These are phyloP conservation scores for Mesoligia furuncula DNA, from an alignment of 2,888 invertebrate species.

Conservation along the genomic window DNA sequence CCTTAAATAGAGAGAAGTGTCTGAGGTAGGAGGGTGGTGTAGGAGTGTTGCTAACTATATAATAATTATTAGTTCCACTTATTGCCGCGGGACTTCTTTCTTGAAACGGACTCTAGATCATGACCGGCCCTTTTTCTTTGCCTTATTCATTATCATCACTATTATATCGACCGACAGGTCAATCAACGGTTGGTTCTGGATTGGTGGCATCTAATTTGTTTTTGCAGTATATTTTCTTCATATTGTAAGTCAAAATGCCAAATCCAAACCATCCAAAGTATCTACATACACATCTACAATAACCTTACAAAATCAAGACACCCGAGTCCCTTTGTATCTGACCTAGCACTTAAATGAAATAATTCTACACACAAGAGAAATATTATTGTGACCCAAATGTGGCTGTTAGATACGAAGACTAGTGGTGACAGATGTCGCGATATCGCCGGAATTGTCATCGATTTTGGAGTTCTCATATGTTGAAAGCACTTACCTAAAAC, in stretches of 20 bases:
- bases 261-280: too few species aligned
- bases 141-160: neutral
- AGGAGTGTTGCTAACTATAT: too few species aligned
- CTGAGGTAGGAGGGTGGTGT: too few species aligned
- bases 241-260: neutral
- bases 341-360: slow-evolving; percentile 13
- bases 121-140: neutral
- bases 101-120: too few species aligned
- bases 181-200: neutral
- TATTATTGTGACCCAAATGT: slow-evolving; percentile 81
- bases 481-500: neutral
- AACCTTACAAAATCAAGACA: neutral
- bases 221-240: neutral
- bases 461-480: neutral
- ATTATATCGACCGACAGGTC: neutral
- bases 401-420: slow-evolving; percentile 64
- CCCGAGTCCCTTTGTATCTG: neutral
- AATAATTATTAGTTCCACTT: too few species aligned
- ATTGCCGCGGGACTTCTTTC: too few species aligned
- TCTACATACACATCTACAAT: neutral
- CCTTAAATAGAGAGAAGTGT: too few species aligned
- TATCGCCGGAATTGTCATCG: slow-evolving; percentile 23
- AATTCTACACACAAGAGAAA: slow-evolving; percentile 70
- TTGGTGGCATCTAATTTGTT: neutral
- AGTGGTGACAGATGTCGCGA: slow-evolving; percentile 38